A percentile compares a stretch with the other conserved stretches of the same genome.
phyloP scores from a whole-genome alignment of 37 sponge, comb jelly and placozoan species.

The Haliclona indistincta region DNA sequence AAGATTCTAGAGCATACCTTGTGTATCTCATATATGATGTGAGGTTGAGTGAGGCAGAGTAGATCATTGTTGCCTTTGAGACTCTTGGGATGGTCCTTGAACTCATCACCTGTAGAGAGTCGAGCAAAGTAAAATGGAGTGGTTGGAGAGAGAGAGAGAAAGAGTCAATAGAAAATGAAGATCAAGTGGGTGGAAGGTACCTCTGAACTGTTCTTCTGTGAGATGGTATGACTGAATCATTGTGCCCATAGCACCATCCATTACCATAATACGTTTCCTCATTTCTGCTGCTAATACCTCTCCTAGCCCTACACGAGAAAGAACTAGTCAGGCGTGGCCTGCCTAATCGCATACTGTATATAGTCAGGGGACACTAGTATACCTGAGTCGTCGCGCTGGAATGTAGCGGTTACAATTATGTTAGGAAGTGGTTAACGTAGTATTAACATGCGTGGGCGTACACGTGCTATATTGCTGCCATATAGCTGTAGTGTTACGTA shows the following conservation, averaged over 20 bases:
- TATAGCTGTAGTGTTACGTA: too few species aligned
- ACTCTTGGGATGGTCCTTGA: constrained; percentile 85
- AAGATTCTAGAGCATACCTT: too few species aligned
- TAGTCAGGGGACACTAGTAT: too few species aligned
- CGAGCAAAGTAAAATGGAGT: neutral
- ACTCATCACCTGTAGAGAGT: constrained; percentile 77
- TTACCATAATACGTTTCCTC: constrained; percentile 80
- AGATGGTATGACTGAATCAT: constrained; percentile 90
- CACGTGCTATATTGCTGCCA: too few species aligned
- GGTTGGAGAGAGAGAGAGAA: neutral
- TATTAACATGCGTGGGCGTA: too few species aligned
- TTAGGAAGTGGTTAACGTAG: too few species aligned
- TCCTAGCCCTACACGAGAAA: constrained; percentile 35
- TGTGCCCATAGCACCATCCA: constrained; percentile 99
- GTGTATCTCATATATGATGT: constrained; percentile 88
- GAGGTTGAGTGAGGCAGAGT: constrained; percentile 90
- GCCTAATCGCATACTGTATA: too few species aligned
- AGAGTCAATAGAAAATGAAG: neutral
- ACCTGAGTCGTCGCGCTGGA: too few species aligned
- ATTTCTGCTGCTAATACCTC: constrained; percentile 46
- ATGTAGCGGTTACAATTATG: too few species aligned
- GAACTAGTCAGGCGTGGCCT: too few species aligned
- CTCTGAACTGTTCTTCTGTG: constrained; percentile 91
- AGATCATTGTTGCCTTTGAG: constrained; percentile 97
- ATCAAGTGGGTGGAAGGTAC: too few species aligned